A percentile compares a stretch with the other conserved stretches of the same genome.
Evolutionary conservation across 2,113 vertebrate species (phyloP).

Genomic region (Odocoileus hemionus): DNA sequence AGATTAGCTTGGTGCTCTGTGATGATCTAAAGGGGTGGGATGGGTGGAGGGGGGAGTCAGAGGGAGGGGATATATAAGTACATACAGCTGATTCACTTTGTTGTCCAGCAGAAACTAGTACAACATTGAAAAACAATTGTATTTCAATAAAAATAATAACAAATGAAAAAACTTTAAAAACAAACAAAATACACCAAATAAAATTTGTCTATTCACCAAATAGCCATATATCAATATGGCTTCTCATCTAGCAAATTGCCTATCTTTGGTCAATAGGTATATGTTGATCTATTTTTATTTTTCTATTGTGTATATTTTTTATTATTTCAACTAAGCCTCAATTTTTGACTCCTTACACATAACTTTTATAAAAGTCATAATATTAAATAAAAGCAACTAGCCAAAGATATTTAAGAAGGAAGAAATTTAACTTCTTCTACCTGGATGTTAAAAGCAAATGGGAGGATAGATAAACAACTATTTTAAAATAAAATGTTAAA

Average conservation of each 20-base stretch:
- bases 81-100: not conserved
- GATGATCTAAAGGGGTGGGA: not conserved
- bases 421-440: constrained; percentile 14
- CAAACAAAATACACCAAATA: not conserved
- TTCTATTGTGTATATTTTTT: not conserved
- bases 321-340: not conserved
- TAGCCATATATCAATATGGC: not conserved
- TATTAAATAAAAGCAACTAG: not conserved
- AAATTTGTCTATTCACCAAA: not conserved
- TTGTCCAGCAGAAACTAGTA: not conserved
- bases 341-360: not conserved
- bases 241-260: not conserved
- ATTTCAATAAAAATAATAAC: not conserved
- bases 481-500: not conserved
- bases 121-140: not conserved
- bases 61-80: not conserved
- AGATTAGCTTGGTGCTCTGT: not conserved
- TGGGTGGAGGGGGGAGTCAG: not conserved
- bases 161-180: not conserved
- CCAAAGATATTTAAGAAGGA: constrained; percentile 24
- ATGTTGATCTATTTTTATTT: not conserved
- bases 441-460: not conserved
- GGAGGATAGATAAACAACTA: not conserved
- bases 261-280: not conserved
- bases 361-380: not conserved